These are phyloP conservation scores for Stomatorhinus ivindoensis DNA, from an alignment of 2,113 vertebrate genomes.

Conservation along the genomic window DNA sequence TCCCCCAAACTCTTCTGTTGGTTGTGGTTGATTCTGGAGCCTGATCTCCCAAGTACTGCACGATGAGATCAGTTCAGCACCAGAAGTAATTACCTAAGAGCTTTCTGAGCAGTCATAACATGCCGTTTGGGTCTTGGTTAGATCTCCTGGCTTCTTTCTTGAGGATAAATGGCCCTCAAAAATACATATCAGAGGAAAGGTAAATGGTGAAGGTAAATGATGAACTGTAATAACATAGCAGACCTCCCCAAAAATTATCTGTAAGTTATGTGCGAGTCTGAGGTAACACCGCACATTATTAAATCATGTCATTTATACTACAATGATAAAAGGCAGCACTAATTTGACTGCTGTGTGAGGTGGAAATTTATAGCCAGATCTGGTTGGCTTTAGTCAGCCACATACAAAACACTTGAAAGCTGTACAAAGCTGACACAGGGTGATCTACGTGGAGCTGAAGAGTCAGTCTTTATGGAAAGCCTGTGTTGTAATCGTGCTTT, in stretches of 20 bases:
- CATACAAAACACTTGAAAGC: not conserved
- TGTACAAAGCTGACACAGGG: not conserved
- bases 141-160: not conserved
- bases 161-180: not conserved
- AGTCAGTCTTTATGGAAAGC: not conserved
- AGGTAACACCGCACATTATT: not conserved
- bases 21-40: not conserved
- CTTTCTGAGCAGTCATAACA: not conserved
- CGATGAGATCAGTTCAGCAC: not conserved
- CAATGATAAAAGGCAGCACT: not conserved
- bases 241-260: not conserved
- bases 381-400: not conserved
- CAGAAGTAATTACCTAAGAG: conserved; percentile 11
- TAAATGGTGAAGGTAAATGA: not conserved
- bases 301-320: not conserved
- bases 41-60: not conserved
- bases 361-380: not conserved
- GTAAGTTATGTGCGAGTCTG: not conserved
- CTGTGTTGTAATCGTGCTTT: not conserved
- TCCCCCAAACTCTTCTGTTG: not conserved
- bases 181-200: not conserved
- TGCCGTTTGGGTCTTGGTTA: not conserved
- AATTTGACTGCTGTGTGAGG: not conserved
- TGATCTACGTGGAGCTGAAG: not conserved
- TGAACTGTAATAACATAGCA: not conserved